Base-by-base conservation (phyloP, 2,113 vertebrate genomes). In the Otocyon megalotis region DNA sequence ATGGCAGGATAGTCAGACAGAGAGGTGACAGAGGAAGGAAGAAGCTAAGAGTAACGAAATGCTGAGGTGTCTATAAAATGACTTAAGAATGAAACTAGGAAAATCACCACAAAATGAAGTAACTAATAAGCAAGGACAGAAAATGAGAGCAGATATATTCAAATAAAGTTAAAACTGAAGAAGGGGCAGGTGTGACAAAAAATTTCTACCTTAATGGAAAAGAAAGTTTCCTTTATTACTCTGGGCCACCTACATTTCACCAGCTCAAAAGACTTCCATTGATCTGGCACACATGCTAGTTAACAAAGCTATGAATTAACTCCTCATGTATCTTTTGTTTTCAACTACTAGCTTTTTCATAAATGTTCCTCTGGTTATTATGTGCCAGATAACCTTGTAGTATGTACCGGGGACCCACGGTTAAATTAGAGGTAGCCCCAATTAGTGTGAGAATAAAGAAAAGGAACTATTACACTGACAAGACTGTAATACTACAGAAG, bases 61-160 rank as follows among this genome's bases (percentile, higher is more conserved):
- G 50, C 35, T 60, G 53, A 88, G n/a, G 16, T 84, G 19, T 30
- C 81, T 87, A 74, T 22, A 95, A 90, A 77, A 95, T 53, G 67
- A 90, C 35, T 74, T 77, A 54, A 74, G 76, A 87, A 84, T 30
- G 16, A 94, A 58, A 93, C 32, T 16, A 90, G 50, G 76, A 93
- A 95, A 96, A 85, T 58, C 63, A 96, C 19, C 56, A 88, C 32
- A 7, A 88, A 94, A 83, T 83, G 28, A 96, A 67, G 80, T 71
- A 82, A 77, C 50, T 50, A 62, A 56, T 54, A 97, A 85, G 16
- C 24, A 86, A 43, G 24, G 26, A 87, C 15, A 89, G 43, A 84
- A 72, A 82, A 67, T 35, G 26, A 89, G 30, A 82, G n/a, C 17
- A 93, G 71, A 86, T 20, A 72, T 81, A 58, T 24, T 76, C 67